Base-by-base conservation (phyloP, 2,888 invertebrate genomes). In the Harpagoxenus sublaevis region DNA sequence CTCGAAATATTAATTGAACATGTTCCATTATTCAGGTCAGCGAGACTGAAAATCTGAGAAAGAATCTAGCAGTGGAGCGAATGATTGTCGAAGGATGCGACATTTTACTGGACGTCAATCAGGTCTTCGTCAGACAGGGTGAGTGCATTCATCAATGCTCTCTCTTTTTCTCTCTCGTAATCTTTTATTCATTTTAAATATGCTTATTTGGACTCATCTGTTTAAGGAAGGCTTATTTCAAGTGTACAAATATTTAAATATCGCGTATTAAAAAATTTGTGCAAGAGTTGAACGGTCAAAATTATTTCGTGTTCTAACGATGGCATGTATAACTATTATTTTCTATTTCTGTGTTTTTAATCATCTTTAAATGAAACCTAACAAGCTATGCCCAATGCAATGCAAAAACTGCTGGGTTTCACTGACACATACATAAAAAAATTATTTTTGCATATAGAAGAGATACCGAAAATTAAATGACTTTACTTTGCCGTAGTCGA, bases 61-160 rank as follows among this genome's bases (percentile, higher is more conserved):
- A 98, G 95, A 99, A 99, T 94, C 95, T 99, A 89, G 98, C 98
- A 0, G 98, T 99, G 45, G 98, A 99, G 95, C 96, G 98, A 70
- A 98, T 98, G 98, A 98, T 99, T 87, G 97, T 98, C 2, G 98
- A 98, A 94, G 98, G 98, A 23, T 99, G 98, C 95, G 98, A 99
- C 94, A 98, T 99, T 92, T 96, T 99, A 63, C 96, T 99, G 74
- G 98, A 99, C 93, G 98, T 98, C 35, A 98, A 98, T 95, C 98
- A 99, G 96, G 98, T 98, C 48, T 98, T 98, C 95, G 98, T 98
- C 60, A 96, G 98, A 89, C 98, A 99, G 97, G 98, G 98, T 97
- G 94, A 93, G 93, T 90, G 3, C 28, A 23, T 0, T 23, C 23
- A 18, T 63, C 12, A 23, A 6, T 31, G 18, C 3, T 42, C 12